These are phyloP conservation scores for Perizoma affinitatum DNA, from an alignment of 2,888 invertebrate genomes.

Conservation along the genomic window DNA sequence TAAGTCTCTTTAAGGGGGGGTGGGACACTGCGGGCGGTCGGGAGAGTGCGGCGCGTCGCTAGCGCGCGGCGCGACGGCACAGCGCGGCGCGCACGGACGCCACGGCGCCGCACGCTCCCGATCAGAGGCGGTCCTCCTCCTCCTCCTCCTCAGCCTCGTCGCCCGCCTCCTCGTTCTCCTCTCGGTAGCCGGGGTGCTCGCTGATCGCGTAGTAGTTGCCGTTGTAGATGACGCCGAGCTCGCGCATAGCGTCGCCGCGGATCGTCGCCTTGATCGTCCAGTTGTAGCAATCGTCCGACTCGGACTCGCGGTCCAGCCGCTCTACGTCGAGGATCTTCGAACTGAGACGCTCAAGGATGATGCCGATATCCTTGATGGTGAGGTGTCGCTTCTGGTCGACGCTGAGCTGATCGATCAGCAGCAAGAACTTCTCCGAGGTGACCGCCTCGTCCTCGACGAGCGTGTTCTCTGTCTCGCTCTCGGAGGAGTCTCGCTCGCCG, in stretches of 20 bases:
- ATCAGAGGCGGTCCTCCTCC: constrained; percentile 88
- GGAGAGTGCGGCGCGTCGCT: constrained; percentile 52
- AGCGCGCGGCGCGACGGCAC: constrained; percentile 44
- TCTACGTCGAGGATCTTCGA: constrained; percentile 97
- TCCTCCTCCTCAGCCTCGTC: constrained; percentile 94
- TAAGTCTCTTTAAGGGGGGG: constrained; percentile 66
- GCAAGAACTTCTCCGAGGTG: constrained; percentile 95
- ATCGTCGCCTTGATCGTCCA: constrained; percentile 99
- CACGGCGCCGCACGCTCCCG: constrained; percentile 81
- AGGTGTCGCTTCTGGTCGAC: constrained; percentile 96
- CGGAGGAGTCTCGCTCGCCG: constrained; percentile 93
- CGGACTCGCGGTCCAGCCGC: constrained; percentile 94
- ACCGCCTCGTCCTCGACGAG: constrained; percentile 95
- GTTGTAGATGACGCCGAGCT: constrained; percentile 96
- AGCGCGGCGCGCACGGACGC: constrained; percentile 62
- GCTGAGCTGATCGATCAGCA: constrained; percentile 96
- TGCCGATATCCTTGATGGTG: constrained; percentile 97
- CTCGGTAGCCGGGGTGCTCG: constrained; percentile 96
- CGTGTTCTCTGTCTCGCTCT: constrained; percentile 96
- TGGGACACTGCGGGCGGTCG: constrained; percentile 27
- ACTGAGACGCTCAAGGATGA: constrained; percentile 95
- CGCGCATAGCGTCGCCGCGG: constrained; percentile 94
- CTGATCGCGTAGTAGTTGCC: constrained; percentile 97
- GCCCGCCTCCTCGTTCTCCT: constrained; percentile 93
- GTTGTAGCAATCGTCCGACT: constrained; percentile 97